Percentiles rank a stretch among this genome's conserved stretches.
These are phyloP conservation scores for Noturus placidus DNA, from an alignment of 2,113 vertebrate species.

Conservation along the genomic window DNA sequence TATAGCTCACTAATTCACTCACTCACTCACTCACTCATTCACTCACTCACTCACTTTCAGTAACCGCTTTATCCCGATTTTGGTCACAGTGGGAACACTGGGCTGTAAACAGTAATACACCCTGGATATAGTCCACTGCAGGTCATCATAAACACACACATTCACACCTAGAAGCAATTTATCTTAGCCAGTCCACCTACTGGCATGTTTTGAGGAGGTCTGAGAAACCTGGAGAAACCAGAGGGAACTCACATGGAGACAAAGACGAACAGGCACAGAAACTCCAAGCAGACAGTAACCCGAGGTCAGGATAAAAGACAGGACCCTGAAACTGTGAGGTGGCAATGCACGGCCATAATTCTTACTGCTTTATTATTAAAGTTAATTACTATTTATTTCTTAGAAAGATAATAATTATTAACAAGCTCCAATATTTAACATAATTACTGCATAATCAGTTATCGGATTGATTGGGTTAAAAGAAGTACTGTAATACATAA, in stretches of 20 bases:
- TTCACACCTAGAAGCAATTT: background rate
- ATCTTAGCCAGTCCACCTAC: background rate
- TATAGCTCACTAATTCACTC: background rate
- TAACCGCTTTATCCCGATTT: background rate
- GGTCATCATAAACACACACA: background rate
- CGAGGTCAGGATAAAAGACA: background rate
- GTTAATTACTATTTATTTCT: background rate
- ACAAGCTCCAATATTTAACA: background rate
- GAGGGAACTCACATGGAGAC: background rate
- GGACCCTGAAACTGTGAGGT: background rate
- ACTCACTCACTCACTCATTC: background rate
- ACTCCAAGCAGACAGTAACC: background rate
- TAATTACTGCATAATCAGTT: background rate
- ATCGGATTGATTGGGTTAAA: background rate
- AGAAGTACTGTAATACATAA: background rate
- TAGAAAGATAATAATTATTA: background rate
- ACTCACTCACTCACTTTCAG: background rate
- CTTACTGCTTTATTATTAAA: background rate
- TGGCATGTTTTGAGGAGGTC: background rate
- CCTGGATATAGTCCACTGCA: background rate
- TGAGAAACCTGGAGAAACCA: background rate
- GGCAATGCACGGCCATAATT: background rate
- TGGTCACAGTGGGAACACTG: background rate
- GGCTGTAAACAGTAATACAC: background rate
- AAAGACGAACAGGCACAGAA: background rate